These are phyloP conservation scores for Heterotilapia buettikoferi DNA, from an alignment of 2,113 vertebrate species.

Conservation along the genomic window DNA sequence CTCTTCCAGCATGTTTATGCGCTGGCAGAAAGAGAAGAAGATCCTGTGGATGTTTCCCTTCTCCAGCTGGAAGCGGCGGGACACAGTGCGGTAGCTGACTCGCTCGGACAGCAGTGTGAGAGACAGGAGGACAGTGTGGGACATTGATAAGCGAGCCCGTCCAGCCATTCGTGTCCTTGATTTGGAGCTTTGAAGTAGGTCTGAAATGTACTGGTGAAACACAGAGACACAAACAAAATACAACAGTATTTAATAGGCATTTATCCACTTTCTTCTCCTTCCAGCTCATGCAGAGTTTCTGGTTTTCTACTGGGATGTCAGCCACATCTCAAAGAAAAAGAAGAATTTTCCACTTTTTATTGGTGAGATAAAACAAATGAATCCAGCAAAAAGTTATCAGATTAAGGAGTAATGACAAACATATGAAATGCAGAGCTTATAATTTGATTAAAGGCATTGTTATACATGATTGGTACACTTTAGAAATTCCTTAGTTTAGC, in stretches of 20 bases:
- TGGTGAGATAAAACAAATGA: neutral
- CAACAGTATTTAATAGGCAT: neutral
- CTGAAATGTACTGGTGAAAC: slow-evolving; percentile 57
- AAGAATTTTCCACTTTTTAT: neutral
- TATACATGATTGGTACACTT: neutral
- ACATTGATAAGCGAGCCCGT: slow-evolving; percentile 63
- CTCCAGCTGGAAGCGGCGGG: slow-evolving; percentile 67
- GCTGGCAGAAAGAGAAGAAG: slow-evolving; percentile 73
- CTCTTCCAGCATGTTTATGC: slow-evolving; percentile 49
- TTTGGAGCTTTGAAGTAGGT: slow-evolving; percentile 62
- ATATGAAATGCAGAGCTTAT: neutral
- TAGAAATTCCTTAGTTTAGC: neutral
- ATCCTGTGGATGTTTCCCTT: slow-evolving; percentile 74
- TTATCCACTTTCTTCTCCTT: neutral
- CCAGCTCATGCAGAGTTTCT: neutral
- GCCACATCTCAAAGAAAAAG: neutral
- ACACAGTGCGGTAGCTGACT: slow-evolving; percentile 68
- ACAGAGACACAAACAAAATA: neutral
- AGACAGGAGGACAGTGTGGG: slow-evolving; percentile 68
- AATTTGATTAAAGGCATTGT: neutral
- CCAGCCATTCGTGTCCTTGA: slow-evolving; percentile 57
- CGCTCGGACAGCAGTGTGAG: slow-evolving; percentile 67
- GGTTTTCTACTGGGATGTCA: neutral
- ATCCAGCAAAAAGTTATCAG: neutral
- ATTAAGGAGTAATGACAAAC: neutral